These are phyloP conservation scores for Rhea pennata DNA, from an alignment of 2,113 vertebrate species.

Conservation along the genomic window DNA sequence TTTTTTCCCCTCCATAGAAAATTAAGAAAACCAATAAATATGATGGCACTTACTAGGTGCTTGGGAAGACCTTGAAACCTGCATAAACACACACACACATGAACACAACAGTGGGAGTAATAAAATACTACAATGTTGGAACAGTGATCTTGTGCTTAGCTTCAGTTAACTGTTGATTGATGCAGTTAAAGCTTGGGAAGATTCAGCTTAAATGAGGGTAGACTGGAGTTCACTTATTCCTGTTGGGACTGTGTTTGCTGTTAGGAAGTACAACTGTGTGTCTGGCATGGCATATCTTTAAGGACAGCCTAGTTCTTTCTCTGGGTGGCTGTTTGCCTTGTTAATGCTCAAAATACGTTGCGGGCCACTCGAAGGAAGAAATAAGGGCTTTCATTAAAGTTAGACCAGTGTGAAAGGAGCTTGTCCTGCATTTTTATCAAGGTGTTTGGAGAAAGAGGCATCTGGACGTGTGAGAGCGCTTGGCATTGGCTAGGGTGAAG, in stretches of 20 bases:
- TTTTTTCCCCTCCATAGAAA: background rate
- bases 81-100: background rate
- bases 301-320: background rate
- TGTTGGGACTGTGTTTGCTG: background rate
- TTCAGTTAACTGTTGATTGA: background rate
- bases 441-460: background rate
- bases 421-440: background rate
- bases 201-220: background rate
- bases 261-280: background rate
- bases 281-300: background rate
- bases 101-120: background rate
- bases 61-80: background rate
- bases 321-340: background rate
- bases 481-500: background rate
- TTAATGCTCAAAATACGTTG: background rate
- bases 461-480: background rate
- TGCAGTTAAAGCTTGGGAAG: background rate
- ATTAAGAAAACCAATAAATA: background rate
- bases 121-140: background rate
- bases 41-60: background rate
- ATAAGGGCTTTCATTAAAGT: background rate
- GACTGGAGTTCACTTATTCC: background rate
- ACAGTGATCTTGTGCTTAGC: background rate
- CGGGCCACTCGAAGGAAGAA: background rate
- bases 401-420: background rate